A percentile compares a stretch with the other conserved stretches of the same genome.
phyloP scores from a whole-genome alignment of 2,888 invertebrate species.

The Amblyjoppa fuscipennis region DNA sequence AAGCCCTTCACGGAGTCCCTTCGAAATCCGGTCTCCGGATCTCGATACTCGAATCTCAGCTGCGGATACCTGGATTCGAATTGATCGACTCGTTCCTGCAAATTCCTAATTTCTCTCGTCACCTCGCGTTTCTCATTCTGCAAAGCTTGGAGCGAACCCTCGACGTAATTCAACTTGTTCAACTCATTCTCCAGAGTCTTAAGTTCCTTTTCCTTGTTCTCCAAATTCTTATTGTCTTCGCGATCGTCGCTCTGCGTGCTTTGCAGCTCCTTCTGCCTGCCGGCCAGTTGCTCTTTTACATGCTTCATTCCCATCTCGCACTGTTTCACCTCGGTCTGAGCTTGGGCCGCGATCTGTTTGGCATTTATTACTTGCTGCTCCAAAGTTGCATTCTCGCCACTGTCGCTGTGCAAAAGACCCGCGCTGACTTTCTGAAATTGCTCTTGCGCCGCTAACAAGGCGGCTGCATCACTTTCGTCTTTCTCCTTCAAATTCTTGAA shows the following conservation, averaged over 20 bases:
- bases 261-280: conserved; percentile 89
- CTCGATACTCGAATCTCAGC: conserved; percentile 90
- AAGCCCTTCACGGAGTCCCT: conserved; percentile 90
- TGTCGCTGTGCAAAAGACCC: conserved; percentile 92
- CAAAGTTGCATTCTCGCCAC: conserved; percentile 93
- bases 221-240: conserved; percentile 88
- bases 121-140: conserved; percentile 86
- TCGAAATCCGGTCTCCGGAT: conserved; percentile 92
- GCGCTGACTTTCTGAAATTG: conserved; percentile 94
- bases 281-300: conserved; percentile 88
- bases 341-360: conserved; percentile 91
- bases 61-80: conserved; percentile 87
- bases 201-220: conserved; percentile 87
- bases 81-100: conserved; percentile 87
- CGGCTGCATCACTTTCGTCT: conserved; percentile 89
- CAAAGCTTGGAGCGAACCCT: conserved; percentile 87
- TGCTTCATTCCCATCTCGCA: conserved; percentile 91
- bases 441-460: conserved; percentile 91
- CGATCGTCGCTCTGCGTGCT: conserved; percentile 89
- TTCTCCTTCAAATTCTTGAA: conserved; percentile 90
- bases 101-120: conserved; percentile 86
- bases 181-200: conserved; percentile 87
- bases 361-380: conserved; percentile 96
- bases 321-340: conserved; percentile 92
- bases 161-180: conserved; percentile 87